These are phyloP conservation scores for Ditula angustiorana DNA, from an alignment of 2,888 invertebrate species.

Conservation along the genomic window DNA sequence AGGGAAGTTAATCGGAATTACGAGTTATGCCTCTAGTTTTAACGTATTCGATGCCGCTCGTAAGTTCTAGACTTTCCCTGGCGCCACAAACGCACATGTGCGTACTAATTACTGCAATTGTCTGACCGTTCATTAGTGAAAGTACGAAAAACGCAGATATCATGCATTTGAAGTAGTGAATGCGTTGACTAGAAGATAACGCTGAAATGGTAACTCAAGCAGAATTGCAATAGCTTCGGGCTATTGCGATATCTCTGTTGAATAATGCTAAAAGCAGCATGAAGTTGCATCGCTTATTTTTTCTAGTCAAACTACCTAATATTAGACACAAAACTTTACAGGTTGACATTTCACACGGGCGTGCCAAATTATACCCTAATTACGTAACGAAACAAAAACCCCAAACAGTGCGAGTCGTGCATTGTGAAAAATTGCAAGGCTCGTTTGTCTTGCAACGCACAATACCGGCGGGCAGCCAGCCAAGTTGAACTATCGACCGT, in stretches of 20 bases:
- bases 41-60: neutral
- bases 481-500: constrained; percentile 53
- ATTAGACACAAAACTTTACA: constrained; percentile 6
- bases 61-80: neutral
- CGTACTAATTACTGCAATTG: neutral
- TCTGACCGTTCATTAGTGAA: neutral
- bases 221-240: neutral
- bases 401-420: constrained; percentile 31
- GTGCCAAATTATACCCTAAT: constrained; percentile 31
- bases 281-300: constrained; percentile 4
- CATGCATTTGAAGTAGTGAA: neutral
- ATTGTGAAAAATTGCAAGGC: constrained; percentile 36
- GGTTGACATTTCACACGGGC: constrained; percentile 10
- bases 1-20: constrained; percentile 37
- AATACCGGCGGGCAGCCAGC: constrained; percentile 19
- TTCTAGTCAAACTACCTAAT: neutral
- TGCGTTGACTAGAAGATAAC: neutral
- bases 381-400: constrained; percentile 35
- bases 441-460: constrained; percentile 27
- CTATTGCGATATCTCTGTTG: neutral
- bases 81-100: neutral
- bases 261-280: neutral
- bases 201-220: neutral
- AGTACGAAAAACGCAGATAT: neutral
- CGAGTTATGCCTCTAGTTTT: constrained; percentile 18